Conservation (phyloP, 2,113 vertebrate species). For the Labrus mixtus region DNA sequence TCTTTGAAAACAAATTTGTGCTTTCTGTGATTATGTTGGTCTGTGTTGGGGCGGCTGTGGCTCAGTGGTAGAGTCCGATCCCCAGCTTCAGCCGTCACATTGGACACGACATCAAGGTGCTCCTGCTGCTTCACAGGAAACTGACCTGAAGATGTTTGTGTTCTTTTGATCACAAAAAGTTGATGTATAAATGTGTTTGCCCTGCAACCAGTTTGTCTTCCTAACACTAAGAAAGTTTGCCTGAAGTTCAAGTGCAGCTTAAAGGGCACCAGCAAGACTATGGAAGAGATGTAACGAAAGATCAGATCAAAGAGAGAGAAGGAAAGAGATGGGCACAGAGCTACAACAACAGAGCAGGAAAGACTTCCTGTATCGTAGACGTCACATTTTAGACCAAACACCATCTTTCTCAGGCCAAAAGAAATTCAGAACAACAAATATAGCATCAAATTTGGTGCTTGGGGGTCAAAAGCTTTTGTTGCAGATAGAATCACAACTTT, state of each 20-base stretch:
- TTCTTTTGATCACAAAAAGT: background rate
- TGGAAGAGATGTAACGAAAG: constrained; percentile 1
- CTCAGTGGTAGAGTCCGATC: too few species aligned
- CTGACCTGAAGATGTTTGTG: background rate
- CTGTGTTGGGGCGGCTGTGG: too few species aligned
- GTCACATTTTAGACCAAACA: too few species aligned
- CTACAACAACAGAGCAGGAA: background rate
- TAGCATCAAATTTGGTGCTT: too few species aligned
- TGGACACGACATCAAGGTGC: too few species aligned
- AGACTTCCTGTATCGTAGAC: background rate
- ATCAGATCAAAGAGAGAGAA: background rate
- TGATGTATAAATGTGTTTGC: background rate
- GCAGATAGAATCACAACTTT: too few species aligned
- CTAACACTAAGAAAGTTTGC: constrained; percentile 8
- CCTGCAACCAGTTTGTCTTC: constrained; percentile 8
- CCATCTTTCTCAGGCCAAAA: background rate
- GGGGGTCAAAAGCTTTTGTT: too few species aligned
- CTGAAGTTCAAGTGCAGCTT: background rate
- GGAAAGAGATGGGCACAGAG: background rate
- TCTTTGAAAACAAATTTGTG: background rate
- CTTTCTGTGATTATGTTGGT: too few species aligned
- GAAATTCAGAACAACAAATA: background rate
- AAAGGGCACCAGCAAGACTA: constrained; percentile 3
- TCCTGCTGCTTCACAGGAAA: background rate
- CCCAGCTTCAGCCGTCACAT: too few species aligned